A percentile compares a stretch with the other conserved stretches of the same genome.
phyloP scores from a whole-genome alignment of 2,797 vertebrate genomes.

The Taeniopygia guttata region DNA sequence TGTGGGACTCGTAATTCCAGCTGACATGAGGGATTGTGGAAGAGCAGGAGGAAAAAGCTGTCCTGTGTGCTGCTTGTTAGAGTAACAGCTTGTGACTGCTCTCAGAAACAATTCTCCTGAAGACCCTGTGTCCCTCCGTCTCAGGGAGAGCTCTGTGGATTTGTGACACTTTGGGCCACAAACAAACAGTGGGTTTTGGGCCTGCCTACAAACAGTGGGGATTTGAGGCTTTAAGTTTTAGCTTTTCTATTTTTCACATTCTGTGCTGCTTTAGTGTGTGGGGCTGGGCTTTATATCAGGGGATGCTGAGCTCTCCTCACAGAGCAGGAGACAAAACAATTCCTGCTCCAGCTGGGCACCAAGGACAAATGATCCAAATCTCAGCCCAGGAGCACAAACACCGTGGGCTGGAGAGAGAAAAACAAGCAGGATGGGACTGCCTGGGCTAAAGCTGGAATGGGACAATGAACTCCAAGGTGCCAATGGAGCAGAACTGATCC shows the following conservation, averaged over 20 bases:
- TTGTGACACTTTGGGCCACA: background rate
- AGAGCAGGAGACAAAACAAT: background rate
- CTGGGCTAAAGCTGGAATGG: no score
- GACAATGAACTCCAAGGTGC: no score
- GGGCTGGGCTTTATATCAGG: rapidly evolving
- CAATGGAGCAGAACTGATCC: no score
- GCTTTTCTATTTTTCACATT: rapidly evolving
- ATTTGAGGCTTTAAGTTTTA: background rate
- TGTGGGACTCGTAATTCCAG: background rate
- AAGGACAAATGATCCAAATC: background rate
- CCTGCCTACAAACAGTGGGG: background rate
- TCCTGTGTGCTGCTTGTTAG: background rate
- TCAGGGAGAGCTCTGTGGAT: rapidly evolving
- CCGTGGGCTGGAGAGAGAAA: no score
- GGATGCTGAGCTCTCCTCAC: background rate
- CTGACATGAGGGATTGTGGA: background rate
- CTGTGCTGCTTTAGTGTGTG: background rate
- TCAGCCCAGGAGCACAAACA: no score
- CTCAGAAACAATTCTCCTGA: background rate
- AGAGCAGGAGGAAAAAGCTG: background rate
- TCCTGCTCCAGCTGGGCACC: background rate
- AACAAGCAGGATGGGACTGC: no score
- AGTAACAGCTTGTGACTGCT: background rate
- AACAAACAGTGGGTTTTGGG: no score
- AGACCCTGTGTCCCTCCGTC: background rate